Evolutionary conservation across 1,140 invertebrate genomes (phyloP).

Genomic region (Aphis gossypii): DNA sequence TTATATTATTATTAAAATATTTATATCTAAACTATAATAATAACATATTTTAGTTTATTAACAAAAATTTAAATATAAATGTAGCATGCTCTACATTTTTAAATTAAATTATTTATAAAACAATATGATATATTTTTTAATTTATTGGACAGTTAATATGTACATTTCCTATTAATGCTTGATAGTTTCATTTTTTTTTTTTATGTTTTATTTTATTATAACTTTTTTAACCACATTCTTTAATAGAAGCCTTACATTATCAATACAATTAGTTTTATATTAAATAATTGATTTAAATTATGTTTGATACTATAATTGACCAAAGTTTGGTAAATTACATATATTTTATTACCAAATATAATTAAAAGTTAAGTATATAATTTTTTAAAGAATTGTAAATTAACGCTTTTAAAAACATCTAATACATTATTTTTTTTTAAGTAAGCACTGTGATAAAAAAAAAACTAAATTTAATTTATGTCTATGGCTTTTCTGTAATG

Average conservation of each 20-base stretch:
- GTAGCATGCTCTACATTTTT: not conserved
- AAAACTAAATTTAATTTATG: conserved; percentile 24
- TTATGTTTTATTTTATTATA: conserved; percentile 7
- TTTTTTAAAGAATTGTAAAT: not conserved
- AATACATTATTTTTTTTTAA: conserved; percentile 13
- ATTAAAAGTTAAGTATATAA: not conserved
- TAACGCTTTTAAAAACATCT: not conserved
- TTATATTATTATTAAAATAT: conserved; percentile 53
- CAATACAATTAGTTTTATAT: not conserved
- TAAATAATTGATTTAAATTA: not conserved
- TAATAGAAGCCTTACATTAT: not conserved
- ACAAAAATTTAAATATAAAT: not conserved
- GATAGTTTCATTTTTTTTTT: conserved; percentile 34
- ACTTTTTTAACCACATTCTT: conserved; percentile 19
- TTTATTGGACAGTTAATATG: conserved; percentile 1
- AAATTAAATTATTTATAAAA: conserved; percentile 41
- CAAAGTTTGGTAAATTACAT: not conserved
- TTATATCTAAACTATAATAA: conserved; percentile 34
- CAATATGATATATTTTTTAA: conserved; percentile 7
- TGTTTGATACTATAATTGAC: not conserved
- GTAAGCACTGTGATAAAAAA: conserved; percentile 52
- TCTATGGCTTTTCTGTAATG: conserved; percentile 26
- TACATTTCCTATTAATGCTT: conserved; percentile 41
- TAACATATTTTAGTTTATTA: conserved; percentile 8
- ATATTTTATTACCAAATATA: not conserved